A percentile compares a stretch with the other conserved stretches of the same genome.
These are phyloP conservation scores for Procavia capensis DNA, from an alignment of 2,113 vertebrate genomes.

Conservation along the genomic window DNA sequence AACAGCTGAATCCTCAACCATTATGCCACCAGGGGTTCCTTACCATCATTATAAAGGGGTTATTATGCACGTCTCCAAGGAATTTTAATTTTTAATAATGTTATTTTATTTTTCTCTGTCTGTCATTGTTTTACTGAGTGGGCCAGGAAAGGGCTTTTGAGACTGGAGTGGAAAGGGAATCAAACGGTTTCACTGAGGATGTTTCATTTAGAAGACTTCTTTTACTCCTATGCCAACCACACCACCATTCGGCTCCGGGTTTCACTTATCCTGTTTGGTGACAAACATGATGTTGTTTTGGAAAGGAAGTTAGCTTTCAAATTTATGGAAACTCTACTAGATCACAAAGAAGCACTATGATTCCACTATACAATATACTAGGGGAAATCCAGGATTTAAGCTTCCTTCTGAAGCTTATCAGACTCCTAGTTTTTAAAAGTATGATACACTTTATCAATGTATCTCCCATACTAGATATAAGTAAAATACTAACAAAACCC, in stretches of 20 bases:
- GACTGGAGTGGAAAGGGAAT: neutral
- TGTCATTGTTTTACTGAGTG: neutral
- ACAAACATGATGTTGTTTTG: neutral
- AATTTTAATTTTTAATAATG: neutral
- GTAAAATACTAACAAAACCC: neutral
- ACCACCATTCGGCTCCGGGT: neutral
- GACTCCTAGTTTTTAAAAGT: neutral
- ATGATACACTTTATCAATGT: neutral
- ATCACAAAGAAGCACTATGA: neutral
- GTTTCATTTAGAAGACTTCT: neutral
- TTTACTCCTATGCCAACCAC: accelerated
- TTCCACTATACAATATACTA: neutral
- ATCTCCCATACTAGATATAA: neutral
- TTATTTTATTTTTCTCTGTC: neutral
- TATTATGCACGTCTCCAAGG: neutral
- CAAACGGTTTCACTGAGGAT: neutral
- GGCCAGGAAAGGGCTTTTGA: neutral
- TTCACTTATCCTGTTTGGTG: neutral
- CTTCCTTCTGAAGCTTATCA: neutral
- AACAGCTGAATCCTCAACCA: too few species aligned
- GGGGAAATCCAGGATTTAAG: neutral
- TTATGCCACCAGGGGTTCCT: too few species aligned
- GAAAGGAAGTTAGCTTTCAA: neutral
- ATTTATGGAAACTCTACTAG: neutral
- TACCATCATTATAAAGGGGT: neutral